Evolutionary conservation across 2,888 invertebrate genomes (phyloP).

Genomic region (Acrobasis repandana): DNA sequence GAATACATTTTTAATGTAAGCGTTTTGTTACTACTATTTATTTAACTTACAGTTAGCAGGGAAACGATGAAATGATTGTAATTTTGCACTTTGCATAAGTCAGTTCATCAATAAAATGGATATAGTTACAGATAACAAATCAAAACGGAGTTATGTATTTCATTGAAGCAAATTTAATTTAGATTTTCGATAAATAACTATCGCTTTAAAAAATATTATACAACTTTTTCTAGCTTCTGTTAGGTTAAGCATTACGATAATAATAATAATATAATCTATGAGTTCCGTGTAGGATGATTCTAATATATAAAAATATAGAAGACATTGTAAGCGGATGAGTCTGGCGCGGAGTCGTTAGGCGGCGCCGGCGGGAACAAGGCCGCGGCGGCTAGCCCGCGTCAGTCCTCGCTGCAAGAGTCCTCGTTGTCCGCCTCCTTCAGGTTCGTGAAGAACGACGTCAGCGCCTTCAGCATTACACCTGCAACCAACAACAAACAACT

Average conservation of each 20-base stretch:
- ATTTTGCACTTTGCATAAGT: background rate
- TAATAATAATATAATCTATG: conserved; percentile 53
- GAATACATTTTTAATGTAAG: conserved; percentile 27
- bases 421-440: conserved; percentile 87
- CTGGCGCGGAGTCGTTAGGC: conserved; percentile 37
- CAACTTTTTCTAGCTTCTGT: conserved; percentile 62
- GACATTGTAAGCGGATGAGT: conserved; percentile 46
- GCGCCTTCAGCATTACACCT: conserved; percentile 88
- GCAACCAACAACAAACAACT: conserved; percentile 19
- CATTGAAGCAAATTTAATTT: conserved; percentile 35
- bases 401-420: conserved; percentile 79
- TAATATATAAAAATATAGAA: conserved; percentile 70
- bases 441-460: conserved; percentile 88
- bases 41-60: conserved; percentile 26
- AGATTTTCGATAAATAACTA: conserved; percentile 59
- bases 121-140: conserved; percentile 9
- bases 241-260: conserved; percentile 56
- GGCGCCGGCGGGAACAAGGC: conserved; percentile 42
- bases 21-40: conserved; percentile 20
- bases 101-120: background rate
- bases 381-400: conserved; percentile 54
- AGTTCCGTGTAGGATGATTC: conserved; percentile 55
- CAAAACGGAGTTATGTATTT: conserved; percentile 16
- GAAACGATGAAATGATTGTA: conserved; percentile 21
- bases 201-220: conserved; percentile 65